Evolutionary conservation across 2,797 vertebrate species (phyloP).

Genomic region (Discoglossus pictus): DNA sequence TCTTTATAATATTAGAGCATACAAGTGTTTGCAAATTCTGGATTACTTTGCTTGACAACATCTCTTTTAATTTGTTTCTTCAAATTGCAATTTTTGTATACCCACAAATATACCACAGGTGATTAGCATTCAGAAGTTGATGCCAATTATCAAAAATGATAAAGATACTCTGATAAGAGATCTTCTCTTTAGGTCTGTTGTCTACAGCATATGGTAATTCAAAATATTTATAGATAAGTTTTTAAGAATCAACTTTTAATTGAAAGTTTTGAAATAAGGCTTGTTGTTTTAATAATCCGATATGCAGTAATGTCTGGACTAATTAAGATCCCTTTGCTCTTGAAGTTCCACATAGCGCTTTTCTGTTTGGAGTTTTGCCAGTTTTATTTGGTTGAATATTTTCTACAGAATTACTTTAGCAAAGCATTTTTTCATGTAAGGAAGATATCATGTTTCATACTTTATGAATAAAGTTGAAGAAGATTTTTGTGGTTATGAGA

Average conservation of each 20-base stretch:
- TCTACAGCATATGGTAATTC: constrained; percentile 7
- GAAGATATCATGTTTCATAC: no score
- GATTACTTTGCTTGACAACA: no score
- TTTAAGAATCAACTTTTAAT: constrained; percentile 20
- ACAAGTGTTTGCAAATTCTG: no score
- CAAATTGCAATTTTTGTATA: no score
- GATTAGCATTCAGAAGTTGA: no score
- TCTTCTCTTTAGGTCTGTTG: not conserved
- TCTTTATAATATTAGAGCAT: no score
- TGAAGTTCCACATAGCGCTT: constrained; percentile 25
- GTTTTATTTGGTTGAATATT: constrained; percentile 8
- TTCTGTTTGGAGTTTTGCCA: constrained; percentile 10
- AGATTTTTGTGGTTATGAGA: no score
- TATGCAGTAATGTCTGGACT: constrained; percentile 25
- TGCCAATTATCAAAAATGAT: not conserved
- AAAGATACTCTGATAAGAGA: not conserved
- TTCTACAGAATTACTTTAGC: constrained; percentile 6
- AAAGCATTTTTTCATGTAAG: not conserved
- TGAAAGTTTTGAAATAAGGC: constrained; percentile 7
- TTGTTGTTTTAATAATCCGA: constrained; percentile 29
- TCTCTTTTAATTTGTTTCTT: no score
- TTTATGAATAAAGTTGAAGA: no score
- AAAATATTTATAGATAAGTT: constrained; percentile 5
- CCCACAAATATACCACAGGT: no score
- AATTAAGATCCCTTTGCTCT: constrained; percentile 26